These are phyloP conservation scores for Tubulanus polymorphus DNA, from an alignment of 2,888 invertebrate genomes.

Conservation along the genomic window DNA sequence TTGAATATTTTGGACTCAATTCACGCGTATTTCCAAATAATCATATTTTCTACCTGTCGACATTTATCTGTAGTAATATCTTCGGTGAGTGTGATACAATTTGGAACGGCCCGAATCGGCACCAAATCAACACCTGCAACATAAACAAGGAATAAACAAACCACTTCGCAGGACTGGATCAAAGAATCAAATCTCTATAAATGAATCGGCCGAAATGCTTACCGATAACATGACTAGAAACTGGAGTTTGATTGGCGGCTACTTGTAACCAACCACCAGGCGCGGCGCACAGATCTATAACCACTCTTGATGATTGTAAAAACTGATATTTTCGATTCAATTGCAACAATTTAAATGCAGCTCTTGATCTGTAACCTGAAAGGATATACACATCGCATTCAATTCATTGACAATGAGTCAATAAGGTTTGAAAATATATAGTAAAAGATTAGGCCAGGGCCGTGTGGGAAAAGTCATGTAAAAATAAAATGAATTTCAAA, in stretches of 20 bases:
- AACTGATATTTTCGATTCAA: conserved; percentile 96
- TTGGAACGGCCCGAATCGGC: conserved; percentile 85
- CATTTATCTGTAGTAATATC: conserved; percentile 98
- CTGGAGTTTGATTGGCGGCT: conserved; percentile 94
- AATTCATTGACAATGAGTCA: too few relatives aligned
- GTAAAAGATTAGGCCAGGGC: too few relatives aligned
- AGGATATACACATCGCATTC: too few relatives aligned
- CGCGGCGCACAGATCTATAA: conserved; percentile 97
- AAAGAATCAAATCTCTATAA: neutral
- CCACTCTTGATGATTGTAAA: conserved; percentile 90
- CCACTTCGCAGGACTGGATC: neutral
- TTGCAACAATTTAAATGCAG: conserved; percentile 99
- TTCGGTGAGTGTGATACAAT: conserved; percentile 82
- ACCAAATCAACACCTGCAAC: conserved; percentile 81
- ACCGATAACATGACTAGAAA: conserved; percentile 87
- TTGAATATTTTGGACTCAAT: neutral
- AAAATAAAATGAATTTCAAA: conserved; percentile 1
- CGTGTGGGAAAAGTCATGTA: too few relatives aligned
- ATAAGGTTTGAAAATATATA: too few relatives aligned
- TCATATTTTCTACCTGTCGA: conserved; percentile 49
- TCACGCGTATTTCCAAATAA: conserved; percentile 26
- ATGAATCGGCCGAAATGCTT: too few relatives aligned
- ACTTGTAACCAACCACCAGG: conserved; percentile 99
- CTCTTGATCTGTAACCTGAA: conserved; percentile 90
- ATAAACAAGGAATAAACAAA: conserved; percentile 2